A percentile compares a stretch with the other conserved stretches of the same genome.
Evolutionary conservation across 2,797 vertebrate genomes (phyloP).

Genomic region (Rhynchonycteris naso): DNA sequence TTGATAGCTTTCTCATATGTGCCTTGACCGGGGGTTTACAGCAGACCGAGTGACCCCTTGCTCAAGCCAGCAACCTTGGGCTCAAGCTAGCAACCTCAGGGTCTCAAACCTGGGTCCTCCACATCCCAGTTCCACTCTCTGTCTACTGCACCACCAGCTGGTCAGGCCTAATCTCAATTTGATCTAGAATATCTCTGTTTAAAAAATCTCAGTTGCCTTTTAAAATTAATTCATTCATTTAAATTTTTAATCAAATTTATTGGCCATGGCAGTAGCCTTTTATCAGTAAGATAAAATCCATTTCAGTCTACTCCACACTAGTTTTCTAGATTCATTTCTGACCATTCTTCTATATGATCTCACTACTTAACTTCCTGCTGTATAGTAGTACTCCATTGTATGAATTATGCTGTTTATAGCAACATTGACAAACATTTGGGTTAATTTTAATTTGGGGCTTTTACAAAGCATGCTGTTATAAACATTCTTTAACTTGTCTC

Average conservation of each 20-base stretch:
- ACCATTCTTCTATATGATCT: neutral
- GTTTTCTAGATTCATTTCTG: slow-evolving; percentile 9
- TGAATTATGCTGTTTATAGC: neutral
- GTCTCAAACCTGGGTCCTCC: too few relatives aligned
- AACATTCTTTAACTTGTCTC: neutral
- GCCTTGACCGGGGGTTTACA: too few relatives aligned
- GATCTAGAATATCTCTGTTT: neutral
- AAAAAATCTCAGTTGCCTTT: slow-evolving; percentile 5
- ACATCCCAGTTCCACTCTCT: too few relatives aligned
- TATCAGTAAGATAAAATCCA: neutral
- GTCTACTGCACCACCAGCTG: too few relatives aligned
- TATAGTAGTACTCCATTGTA: neutral
- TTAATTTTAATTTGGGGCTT: neutral
- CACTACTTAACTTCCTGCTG: slow-evolving; percentile 15
- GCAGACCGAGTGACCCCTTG: too few relatives aligned
- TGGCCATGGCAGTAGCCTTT: neutral
- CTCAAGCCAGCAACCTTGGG: too few relatives aligned
- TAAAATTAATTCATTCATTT: too few relatives aligned
- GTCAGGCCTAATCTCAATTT: too few relatives aligned
- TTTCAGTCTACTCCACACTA: neutral
- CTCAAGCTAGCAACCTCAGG: too few relatives aligned
- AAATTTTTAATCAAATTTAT: too few relatives aligned
- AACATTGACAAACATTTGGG: neutral
- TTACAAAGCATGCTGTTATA: neutral
- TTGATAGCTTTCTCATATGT: too few relatives aligned